These are phyloP conservation scores for Blastomussa wellsi DNA, from an alignment of 92 coral and sea anemone genomes.

Conservation along the genomic window DNA sequence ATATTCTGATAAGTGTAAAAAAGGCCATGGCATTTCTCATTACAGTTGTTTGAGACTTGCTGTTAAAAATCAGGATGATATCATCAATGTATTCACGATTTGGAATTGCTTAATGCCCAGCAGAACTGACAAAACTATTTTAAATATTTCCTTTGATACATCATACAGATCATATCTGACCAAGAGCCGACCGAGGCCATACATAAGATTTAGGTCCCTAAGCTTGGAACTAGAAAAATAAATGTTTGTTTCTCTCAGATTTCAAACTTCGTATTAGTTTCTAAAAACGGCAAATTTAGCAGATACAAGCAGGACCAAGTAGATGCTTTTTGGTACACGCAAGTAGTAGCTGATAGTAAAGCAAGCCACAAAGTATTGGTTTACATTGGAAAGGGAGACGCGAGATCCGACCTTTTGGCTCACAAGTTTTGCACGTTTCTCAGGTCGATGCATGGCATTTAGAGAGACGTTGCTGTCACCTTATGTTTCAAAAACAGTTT, in stretches of 20 bases:
- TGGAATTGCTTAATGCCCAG: background rate
- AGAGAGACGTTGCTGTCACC: background rate
- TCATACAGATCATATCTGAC: background rate
- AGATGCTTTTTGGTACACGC: background rate
- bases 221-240: background rate
- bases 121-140: background rate
- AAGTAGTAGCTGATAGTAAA: background rate
- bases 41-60: background rate
- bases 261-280: background rate
- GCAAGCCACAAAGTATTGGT: background rate
- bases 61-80: background rate
- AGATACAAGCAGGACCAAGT: background rate
- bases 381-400: background rate
- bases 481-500: background rate
- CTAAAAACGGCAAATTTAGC: background rate
- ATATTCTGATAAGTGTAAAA: no score
- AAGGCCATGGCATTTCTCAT: no score
- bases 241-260: background rate
- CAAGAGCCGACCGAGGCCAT: background rate
- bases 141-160: background rate
- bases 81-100: background rate
- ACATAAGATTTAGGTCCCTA: background rate
- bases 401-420: slow-evolving; percentile 1
- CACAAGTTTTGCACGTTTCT: background rate
- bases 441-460: background rate